phyloP scores from a whole-genome alignment of 2,888 invertebrate species.

The Agrilus cyanescens region DNA sequence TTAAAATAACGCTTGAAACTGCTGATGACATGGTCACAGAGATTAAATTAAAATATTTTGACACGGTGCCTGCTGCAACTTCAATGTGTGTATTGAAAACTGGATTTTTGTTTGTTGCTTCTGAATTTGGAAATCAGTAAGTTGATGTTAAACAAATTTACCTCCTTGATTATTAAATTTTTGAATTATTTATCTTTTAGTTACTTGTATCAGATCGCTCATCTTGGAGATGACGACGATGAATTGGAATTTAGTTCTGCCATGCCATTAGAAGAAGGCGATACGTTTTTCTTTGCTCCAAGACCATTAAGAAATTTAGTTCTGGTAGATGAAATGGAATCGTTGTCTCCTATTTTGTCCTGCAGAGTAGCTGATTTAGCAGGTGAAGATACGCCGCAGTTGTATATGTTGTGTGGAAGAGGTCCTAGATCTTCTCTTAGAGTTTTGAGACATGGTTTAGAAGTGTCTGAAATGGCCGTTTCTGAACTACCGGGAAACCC shows the following conservation, averaged over 20 bases:
- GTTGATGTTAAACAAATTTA: conserved; percentile 34
- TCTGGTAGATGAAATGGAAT: conserved; percentile 93
- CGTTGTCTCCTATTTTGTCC: conserved; percentile 80
- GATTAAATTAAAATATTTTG: conserved; percentile 97
- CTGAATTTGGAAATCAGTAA: conserved; percentile 99
- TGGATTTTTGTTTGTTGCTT: conserved; percentile 95
- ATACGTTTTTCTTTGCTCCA: conserved; percentile 98
- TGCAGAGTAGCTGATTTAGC: conserved; percentile 83
- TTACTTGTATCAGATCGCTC: conserved; percentile 97
- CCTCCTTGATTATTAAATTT: background rate
- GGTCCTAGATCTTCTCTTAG: conserved; percentile 89
- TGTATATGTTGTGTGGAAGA: conserved; percentile 91
- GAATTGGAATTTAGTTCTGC: conserved; percentile 98
- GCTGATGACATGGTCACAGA: conserved; percentile 98
- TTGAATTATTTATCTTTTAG: no score
- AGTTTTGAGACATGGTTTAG: conserved; percentile 91
- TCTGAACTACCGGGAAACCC: conserved; percentile 99
- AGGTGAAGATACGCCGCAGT: conserved; percentile 97
- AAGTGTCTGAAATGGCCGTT: conserved; percentile 99
- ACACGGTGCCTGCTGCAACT: conserved; percentile 94
- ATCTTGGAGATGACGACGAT: conserved; percentile 97
- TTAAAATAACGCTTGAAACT: conserved; percentile 93
- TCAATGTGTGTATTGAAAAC: conserved; percentile 98
- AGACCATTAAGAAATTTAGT: conserved; percentile 87
- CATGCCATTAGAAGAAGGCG: conserved; percentile 96